Base-by-base conservation (phyloP, 2,113 vertebrate genomes). In the Sialia sialis region DNA sequence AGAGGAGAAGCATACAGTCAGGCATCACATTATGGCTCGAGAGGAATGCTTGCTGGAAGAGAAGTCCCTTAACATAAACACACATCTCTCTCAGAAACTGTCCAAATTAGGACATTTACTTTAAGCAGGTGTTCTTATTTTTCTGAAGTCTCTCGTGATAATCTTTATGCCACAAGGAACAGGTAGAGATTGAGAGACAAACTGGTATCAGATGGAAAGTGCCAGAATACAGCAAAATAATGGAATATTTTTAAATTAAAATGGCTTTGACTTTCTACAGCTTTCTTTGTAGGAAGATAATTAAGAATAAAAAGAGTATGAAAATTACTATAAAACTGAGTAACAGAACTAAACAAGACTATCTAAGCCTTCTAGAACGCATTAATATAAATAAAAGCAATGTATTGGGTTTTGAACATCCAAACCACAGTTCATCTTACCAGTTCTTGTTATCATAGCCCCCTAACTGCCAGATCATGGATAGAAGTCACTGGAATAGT, bases 21-120 rank as follows among this genome's bases (percentile, higher is more conserved):
- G 44, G 43, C 43, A 49, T 67, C 39, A 23, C 0, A 0, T 66
- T 85, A 46, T 1, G 2, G 23, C 8, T 27, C 8, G 8, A 54
- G 56, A 64, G 41, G 26, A 74, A 46, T 43, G 32, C 43, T 66
- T 69, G 29, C 32, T 80, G 46, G 32, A 58, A 77, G 38, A 62
- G 11, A 77, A 43, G 83, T 77, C 55, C 19, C 26, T 27, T 67
- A 74, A 43, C 12, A 6, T 21, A 34, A 3, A 39, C 3, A 29
- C 23, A 26, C 3, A 0, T 16, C 17, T 38, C 26, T 78, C 39
- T 60, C 63, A 69, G 32, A 73, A 87, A 69, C 34, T n/a, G n/a
- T 12, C 48, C 26, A 8, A 38, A 62, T 56, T 54, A 54, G 25
- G 38, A 73, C 13, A n/a, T 72, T 72, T 83, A n/a, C 16, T 75